Conservation (phyloP, 2,888 invertebrate genomes). For the Xestia xanthographa region DNA sequence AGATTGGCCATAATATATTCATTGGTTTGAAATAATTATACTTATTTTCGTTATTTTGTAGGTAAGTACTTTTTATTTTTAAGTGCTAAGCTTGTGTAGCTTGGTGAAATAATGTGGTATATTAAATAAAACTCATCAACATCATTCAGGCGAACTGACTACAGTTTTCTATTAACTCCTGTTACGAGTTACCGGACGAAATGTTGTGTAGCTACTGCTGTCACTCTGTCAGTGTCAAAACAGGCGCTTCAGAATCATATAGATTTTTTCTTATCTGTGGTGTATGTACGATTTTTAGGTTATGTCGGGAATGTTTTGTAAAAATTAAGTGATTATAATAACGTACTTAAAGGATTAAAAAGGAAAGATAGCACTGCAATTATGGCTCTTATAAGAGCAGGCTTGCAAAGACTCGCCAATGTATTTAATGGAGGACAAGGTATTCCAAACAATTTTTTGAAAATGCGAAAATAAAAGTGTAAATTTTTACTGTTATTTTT, state of each 20-base stretch:
- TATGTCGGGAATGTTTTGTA: slow-evolving; percentile 58
- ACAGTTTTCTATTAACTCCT: not conserved
- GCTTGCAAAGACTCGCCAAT: slow-evolving; percentile 79
- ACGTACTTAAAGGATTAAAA: not conserved
- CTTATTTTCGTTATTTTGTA: not conserved
- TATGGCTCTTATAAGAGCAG: slow-evolving; percentile 82
- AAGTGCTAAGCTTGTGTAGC: not conserved
- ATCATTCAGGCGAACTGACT: not conserved
- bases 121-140: not conserved
- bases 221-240: slow-evolving; percentile 21
- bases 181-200: slow-evolving; percentile 33
- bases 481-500: not conserved
- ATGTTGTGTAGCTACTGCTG: not conserved
- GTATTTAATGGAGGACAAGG: slow-evolving; percentile 78
- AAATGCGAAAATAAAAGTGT: not conserved
- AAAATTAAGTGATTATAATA: slow-evolving; percentile 1
- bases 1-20: not conserved
- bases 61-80: not conserved
- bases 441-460: slow-evolving; percentile 47
- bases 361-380: slow-evolving; percentile 16
- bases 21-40: not conserved
- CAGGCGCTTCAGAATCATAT: not conserved
- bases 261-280: slow-evolving; percentile 15
- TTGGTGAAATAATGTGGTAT: not conserved
- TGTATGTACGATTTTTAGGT: slow-evolving; percentile 59